Base-by-base conservation (phyloP, 2,113 vertebrate genomes). In the Sminthopsis crassicaudata region DNA sequence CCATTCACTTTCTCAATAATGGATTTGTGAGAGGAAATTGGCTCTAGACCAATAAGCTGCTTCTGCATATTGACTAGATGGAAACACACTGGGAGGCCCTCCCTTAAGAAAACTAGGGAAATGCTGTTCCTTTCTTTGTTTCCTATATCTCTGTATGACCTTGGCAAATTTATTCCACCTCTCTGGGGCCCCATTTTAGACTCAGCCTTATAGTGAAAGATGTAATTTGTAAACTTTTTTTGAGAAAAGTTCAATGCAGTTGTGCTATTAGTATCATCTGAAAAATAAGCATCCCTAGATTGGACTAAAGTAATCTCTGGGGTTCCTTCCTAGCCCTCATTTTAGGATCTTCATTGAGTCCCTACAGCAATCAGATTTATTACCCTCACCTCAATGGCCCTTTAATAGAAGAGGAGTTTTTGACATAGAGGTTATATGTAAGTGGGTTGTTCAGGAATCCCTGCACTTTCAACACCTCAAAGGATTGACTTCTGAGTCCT, bases 21-120 rank as follows among this genome's bases (percentile, higher is more conserved):
- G 26, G 46, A 89, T 48, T 94, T 94, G 23, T 92, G n/a, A 93
- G n/a, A 90, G 27, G 24, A 67, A 93, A 16, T 46, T 54, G 36
- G 52, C 42, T 91, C 24, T 8, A 54, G 14, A 25, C 90, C 46
- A 55, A 53, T 48, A 42, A 26, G 9, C 36, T n/a, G 36, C 67
- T 84, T 5, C 67, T 84, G 36, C n/a, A 84, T 84, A 42, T 84
- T 84, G 67, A 42, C 67, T 67, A 23, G 22, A 8, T 84, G n/a
- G 67, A 84, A 19, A 42, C 67, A 84, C 5, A 84, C n/a, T 22
- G 36, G n/a, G 36, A 84, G 67, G n/a, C 36, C 67, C 36, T 22
- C 67, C 36, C 67, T 42, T 42, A 42, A 84, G 67, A 84, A 84
- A 84, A 84, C 16, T 42, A n/a, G 67, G 36, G 36, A n/a, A 84